Evolutionary conservation across 1,140 invertebrate genomes (phyloP).

Genomic region (Drosophila jambulina): DNA sequence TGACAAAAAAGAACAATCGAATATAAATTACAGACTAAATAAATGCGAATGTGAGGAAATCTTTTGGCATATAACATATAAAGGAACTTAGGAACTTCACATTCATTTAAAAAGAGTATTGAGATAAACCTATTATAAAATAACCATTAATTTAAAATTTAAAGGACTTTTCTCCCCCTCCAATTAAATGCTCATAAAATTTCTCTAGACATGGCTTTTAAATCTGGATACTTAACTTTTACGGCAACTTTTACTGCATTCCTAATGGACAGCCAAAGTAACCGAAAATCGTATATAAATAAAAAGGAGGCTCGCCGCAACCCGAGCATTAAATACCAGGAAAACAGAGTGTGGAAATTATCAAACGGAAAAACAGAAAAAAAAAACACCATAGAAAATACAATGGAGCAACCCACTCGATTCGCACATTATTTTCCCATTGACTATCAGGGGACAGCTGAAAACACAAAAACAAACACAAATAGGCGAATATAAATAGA

Average conservation of each 20-base stretch:
- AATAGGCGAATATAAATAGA: conserved; percentile 48
- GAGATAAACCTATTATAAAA: background rate
- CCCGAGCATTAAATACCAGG: conserved; percentile 2
- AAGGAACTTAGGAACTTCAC: background rate
- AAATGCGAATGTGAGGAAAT: background rate
- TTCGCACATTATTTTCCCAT: conserved; percentile 32
- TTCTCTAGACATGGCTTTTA: background rate
- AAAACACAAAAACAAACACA: conserved; percentile 32
- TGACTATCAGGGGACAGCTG: conserved; percentile 32
- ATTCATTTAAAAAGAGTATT: background rate
- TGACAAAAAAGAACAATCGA: conserved; percentile 27
- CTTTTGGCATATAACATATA: too few species aligned
- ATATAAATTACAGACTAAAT: conserved; percentile 17
- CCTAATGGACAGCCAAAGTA: conserved; percentile 8
- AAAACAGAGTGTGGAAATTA: conserved; percentile 21
- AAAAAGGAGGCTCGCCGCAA: conserved; percentile 6
- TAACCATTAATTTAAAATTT: background rate
- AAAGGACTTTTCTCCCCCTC: background rate
- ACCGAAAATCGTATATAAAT: conserved; percentile 14
- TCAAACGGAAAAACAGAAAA: background rate
- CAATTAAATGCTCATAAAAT: too few species aligned
- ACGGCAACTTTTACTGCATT: background rate
- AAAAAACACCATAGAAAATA: conserved; percentile 16
- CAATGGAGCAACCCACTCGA: conserved; percentile 11
- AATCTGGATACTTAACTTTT: background rate